Base-by-base conservation (phyloP, 92 coral and sea anemone genomes). In the Porites divaricata region DNA sequence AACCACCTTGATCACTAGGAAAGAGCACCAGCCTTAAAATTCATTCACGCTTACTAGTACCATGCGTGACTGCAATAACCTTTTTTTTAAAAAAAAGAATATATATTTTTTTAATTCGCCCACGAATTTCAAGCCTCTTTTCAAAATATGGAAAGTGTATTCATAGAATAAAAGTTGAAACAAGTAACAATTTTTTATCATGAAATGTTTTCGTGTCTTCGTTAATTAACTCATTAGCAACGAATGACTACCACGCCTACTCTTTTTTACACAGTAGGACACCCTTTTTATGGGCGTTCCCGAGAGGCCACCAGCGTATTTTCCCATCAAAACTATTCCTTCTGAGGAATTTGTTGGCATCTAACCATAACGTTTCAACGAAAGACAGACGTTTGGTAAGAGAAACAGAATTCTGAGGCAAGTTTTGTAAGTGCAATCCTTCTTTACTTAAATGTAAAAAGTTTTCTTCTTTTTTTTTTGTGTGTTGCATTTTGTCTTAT, bases 281-380 rank as follows among this genome's bases (percentile, higher is more conserved):
- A 72, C 76, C 76, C 50, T 59, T 11, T 59, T 5, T 35, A 24
- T 13, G 76, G 76, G 76, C 76, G 76, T 72, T 72, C 76, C 76
- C 26, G 13, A 20, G 21, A 17, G 15, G 76, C 61, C 61, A 49
- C 61, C 50, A 72, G 28, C 52, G 22, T 25, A 49, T 71, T 71
- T 26, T 8, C 21, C 1, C 65, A 61, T 21, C 45, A 35, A 35
- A 35, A 35, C 7, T 35, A 4, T 35, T 35, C 45, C 45, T 35
- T 35, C 45, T 35, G 45, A 35, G 45, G 45, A 35, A 35, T 35
- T 35, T 35, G 45, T 35, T 35, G 65, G 21, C 8, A 61, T 54
- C 59, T 19, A 61, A 61, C 20, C 23, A 61, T 61, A 61, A 35
- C n/a, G 8, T 61, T 61, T 14, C 19, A 61, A 61, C 65, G 8